Evolutionary conservation across 2,113 vertebrate species (phyloP).

Genomic region (Centrocercus urophasianus): DNA sequence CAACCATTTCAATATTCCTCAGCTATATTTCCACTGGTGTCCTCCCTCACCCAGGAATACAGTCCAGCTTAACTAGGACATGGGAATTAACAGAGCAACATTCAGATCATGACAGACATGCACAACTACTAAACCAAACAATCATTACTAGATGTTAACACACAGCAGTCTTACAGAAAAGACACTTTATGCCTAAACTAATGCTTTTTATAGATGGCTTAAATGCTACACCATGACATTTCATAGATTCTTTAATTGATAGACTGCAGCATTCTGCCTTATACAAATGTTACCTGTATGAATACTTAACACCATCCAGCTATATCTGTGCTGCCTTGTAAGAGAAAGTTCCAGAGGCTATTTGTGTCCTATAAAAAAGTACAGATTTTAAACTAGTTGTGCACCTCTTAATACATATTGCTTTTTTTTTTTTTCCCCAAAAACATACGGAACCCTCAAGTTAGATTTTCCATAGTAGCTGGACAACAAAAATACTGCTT

Average conservation of each 20-base stretch:
- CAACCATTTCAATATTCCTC: background rate
- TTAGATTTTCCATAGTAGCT: background rate
- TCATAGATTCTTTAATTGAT: background rate
- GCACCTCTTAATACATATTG: background rate
- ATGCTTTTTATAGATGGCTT: background rate
- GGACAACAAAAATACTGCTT: background rate
- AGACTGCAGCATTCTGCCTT: background rate
- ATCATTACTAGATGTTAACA: background rate
- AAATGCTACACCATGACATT: background rate
- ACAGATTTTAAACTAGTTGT: background rate
- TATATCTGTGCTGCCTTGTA: background rate
- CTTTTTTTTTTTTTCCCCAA: background rate
- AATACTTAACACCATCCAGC: background rate
- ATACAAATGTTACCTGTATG: background rate
- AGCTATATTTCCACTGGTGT: background rate
- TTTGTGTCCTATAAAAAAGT: background rate
- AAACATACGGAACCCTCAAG: background rate
- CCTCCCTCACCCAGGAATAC: background rate
- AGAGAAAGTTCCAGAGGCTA: background rate
- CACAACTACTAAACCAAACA: background rate
- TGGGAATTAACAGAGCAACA: background rate
- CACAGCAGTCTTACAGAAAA: background rate
- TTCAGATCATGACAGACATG: background rate
- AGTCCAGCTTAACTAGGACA: background rate
- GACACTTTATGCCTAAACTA: background rate